Conservation (phyloP, 2,888 invertebrate species). For the Ennomos fuscantarius region DNA sequence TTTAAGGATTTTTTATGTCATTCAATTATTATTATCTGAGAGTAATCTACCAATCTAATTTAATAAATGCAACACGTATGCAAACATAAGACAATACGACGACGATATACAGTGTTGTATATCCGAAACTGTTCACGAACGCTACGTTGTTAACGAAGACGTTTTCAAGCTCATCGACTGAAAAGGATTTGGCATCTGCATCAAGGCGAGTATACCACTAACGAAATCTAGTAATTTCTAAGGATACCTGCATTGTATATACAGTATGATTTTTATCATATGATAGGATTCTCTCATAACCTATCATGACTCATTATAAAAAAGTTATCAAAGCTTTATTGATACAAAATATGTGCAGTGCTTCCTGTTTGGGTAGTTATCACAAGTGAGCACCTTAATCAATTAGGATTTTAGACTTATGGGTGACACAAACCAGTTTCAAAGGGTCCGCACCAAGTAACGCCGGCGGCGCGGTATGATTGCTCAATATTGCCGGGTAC, state of each 20-base stretch:
- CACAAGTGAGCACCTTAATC: slow-evolving; percentile 1
- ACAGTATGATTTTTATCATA: not conserved
- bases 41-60: no score
- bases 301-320: not conserved
- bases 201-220: no score
- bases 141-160: no score
- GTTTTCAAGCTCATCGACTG: no score
- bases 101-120: no score
- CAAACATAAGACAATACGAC: no score
- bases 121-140: no score
- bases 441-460: slow-evolving; percentile 17
- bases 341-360: slow-evolving; percentile 1
- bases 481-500: slow-evolving; percentile 9
- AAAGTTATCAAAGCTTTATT: not conserved
- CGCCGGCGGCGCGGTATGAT: slow-evolving; percentile 1
- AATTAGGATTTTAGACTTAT: slow-evolving; percentile 26
- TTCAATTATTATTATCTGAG: no score
- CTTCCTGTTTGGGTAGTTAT: no score
- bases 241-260: slow-evolving; percentile 4
- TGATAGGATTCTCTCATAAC: not conserved
- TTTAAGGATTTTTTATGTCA: no score
- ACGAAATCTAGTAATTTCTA: slow-evolving; percentile 31
- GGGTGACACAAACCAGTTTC: slow-evolving; percentile 27
- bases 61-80: no score
- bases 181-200: no score